Evolutionary conservation across 1,140 invertebrate genomes (phyloP), one percentile per base, ranked within the genome.

Genomic region (Zaprionus lachaisei): DNA sequence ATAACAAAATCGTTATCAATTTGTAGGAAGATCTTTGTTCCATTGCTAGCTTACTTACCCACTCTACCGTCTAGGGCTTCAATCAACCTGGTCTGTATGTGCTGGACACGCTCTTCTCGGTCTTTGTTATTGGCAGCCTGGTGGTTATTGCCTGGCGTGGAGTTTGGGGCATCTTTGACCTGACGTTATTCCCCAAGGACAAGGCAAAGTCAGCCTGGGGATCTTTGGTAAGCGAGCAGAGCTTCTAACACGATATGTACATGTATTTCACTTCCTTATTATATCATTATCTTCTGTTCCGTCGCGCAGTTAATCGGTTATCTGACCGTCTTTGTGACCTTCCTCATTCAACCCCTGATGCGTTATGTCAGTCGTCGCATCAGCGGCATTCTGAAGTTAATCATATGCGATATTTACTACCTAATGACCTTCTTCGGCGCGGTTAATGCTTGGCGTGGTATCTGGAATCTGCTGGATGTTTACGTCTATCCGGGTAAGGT

Each of bases 111-210:
- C 93, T 97, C 51, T 97, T 98, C 93, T 97, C 96, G 20, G 96
- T 98, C 38, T 94, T 96, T 49, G 94, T 98, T 24, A 95, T 97
- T 56, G 97, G 97, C 2, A 96, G 96, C 0, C 93, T 98, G 64
- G 96, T 98, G 26, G 96, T 98, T 1, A 96, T 97, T 86, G 96
- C 97, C 12, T 98, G 97, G 97, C 94, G 97, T 83, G 97, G 97
- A 34, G 94, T 95, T 22, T 98, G 97, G 97, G 95, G 95, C 7
- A 93, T 97, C 49, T 94, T 97, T 54, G 97, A 98, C 92, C 93
- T 96, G 68, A 95, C 95, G 81, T 92, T 98, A 5, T 98, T 95
- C 90, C 97, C 97, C 2, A 94, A 94, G 0, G 94, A 94, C 54
- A 81, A 79, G n/a, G 92, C 93, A 68, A 93, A 94, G 41, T 96